These are phyloP conservation scores for Leptodactylus fallax DNA, from an alignment of 2,797 vertebrate species.

Conservation along the genomic window DNA sequence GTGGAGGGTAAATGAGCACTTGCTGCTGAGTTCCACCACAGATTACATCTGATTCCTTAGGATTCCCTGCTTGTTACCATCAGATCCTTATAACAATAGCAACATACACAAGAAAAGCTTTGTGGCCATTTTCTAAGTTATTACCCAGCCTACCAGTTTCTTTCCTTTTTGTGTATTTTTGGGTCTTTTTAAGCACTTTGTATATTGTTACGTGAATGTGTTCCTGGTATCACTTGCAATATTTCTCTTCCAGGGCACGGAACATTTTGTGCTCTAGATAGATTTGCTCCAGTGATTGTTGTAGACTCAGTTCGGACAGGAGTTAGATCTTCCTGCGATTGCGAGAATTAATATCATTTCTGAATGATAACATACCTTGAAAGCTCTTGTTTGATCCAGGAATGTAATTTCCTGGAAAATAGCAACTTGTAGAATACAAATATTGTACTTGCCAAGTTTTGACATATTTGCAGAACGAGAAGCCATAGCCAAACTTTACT, in stretches of 20 bases:
- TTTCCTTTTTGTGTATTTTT: background rate
- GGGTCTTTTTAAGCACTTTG: background rate
- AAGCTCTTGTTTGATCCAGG: slow-evolving; percentile 40
- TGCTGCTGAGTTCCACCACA: background rate
- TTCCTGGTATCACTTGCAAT: background rate
- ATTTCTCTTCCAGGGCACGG: background rate
- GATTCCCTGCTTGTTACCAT: background rate
- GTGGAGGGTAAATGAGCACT: background rate
- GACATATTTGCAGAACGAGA: slow-evolving; percentile 46
- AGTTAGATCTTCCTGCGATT: slow-evolving; percentile 24
- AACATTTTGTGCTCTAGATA: slow-evolving; percentile 12
- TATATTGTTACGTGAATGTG: background rate
- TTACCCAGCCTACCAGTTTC: background rate
- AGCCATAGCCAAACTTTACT: background rate
- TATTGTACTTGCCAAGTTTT: slow-evolving; percentile 52
- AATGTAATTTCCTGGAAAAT: slow-evolving; percentile 59
- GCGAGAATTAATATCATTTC: slow-evolving; percentile 37
- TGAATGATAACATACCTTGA: slow-evolving; percentile 42
- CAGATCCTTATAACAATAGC: background rate
- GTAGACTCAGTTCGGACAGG: slow-evolving; percentile 5
- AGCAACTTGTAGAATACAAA: slow-evolving; percentile 51
- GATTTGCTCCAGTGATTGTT: slow-evolving; percentile 27
- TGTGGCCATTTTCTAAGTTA: background rate
- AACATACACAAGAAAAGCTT: background rate
- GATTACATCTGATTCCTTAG: background rate